A percentile compares a stretch with the other conserved stretches of the same genome.
Conservation (phyloP, 2,113 vertebrate genomes). For the Peromyscus leucopus region DNA sequence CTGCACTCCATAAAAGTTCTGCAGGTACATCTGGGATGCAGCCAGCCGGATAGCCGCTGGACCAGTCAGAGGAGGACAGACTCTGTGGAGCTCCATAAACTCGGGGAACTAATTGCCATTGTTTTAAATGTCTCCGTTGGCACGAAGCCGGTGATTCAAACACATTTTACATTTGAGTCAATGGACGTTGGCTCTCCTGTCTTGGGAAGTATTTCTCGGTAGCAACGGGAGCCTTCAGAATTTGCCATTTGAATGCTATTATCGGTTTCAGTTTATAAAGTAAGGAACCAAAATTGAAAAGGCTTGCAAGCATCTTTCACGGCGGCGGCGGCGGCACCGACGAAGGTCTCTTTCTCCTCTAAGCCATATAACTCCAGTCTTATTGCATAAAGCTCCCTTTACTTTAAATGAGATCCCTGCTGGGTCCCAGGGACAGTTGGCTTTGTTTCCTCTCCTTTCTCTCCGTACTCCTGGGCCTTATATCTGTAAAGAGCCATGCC, state of each 20-base stretch:
- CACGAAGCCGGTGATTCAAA: neutral
- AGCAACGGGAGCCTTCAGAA: slow-evolving; percentile 16
- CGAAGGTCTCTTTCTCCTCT: neutral
- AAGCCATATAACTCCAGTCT: neutral
- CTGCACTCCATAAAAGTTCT: neutral
- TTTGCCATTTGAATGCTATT: slow-evolving; percentile 52
- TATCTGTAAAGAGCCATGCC: neutral
- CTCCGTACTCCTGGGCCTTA: neutral
- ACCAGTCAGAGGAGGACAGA: neutral
- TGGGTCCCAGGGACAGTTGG: neutral
- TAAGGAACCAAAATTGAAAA: neutral
- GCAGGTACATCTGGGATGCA: neutral
- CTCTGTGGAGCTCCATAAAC: neutral
- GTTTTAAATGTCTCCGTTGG: slow-evolving; percentile 24
- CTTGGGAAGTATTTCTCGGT: slow-evolving; percentile 40
- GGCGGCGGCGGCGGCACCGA: too few relatives aligned
- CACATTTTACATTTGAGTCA: slow-evolving; percentile 17
- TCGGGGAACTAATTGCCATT: slow-evolving; percentile 24
- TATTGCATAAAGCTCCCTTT: neutral
- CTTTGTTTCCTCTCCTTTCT: neutral
- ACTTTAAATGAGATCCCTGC: slow-evolving; percentile 21
- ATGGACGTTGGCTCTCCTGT: neutral
- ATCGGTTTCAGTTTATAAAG: slow-evolving; percentile 5
- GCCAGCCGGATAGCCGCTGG: neutral
- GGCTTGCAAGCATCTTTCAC: neutral